Conservation (phyloP, 2,888 invertebrate species). For the Tuta absoluta region DNA sequence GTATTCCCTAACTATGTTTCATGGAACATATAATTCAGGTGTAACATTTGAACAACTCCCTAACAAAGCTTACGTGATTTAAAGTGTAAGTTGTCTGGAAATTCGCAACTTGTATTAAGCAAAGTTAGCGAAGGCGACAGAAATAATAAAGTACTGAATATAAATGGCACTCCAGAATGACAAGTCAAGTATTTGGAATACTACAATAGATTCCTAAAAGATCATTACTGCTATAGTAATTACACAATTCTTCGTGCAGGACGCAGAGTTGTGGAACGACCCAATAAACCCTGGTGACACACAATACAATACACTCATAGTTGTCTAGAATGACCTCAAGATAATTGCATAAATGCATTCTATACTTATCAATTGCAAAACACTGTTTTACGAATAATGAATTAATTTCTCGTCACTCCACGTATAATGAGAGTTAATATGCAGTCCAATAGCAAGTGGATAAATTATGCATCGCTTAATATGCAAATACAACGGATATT, state of each 20-base stretch:
- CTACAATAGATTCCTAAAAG: too few relatives aligned
- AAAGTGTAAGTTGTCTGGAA: conserved; percentile 34
- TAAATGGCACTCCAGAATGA: not conserved
- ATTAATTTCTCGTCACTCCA: conserved; percentile 1
- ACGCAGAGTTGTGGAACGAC: too few relatives aligned
- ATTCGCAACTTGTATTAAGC: conserved; percentile 28
- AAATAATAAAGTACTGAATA: not conserved
- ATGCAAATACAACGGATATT: conserved; percentile 8
- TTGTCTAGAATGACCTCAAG: too few relatives aligned
- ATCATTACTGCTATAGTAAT: too few relatives aligned
- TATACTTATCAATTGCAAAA: not conserved
- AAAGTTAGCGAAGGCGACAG: conserved; percentile 16
- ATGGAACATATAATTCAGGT: not conserved
- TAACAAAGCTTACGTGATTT: conserved; percentile 30
- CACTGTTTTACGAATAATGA: not conserved
- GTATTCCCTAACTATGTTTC: conserved; percentile 2
- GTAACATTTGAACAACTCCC: conserved; percentile 20
- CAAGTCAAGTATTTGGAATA: too few relatives aligned
- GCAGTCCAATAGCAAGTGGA: not conserved
- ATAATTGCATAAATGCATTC: not conserved
- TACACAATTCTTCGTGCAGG: too few relatives aligned
- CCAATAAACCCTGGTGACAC: too few relatives aligned
- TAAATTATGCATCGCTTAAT: conserved; percentile 3
- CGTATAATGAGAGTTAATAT: not conserved
- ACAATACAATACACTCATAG: too few relatives aligned